A percentile compares a stretch with the other conserved stretches of the same genome.
Conservation (phyloP, 1,140 invertebrate genomes). For the Leptonema lineaticorne region DNA sequence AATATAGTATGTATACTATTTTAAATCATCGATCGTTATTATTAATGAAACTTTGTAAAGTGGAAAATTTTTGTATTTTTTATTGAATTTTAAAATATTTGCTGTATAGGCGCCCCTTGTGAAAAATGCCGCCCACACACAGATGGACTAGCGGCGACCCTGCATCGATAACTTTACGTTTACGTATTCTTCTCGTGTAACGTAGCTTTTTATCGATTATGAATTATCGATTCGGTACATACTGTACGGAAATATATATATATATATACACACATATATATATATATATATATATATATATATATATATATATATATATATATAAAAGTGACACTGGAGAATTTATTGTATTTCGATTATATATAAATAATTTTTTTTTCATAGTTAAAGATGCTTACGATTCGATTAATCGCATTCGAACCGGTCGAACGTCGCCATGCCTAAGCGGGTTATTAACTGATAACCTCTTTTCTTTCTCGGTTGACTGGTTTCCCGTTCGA, state of each 20-base stretch:
- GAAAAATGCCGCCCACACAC: no score
- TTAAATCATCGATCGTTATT: slow-evolving; percentile 14
- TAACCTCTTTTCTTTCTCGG: slow-evolving; percentile 11
- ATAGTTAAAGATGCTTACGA: background rate
- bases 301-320: no score
- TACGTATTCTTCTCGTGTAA: no score
- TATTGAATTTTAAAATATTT: no score
- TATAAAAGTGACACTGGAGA: background rate
- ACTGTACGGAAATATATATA: background rate
- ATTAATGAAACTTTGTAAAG: slow-evolving; percentile 4
- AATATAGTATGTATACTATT: no score
- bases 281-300: background rate
- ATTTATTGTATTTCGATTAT: background rate
- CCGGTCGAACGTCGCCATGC: slow-evolving; percentile 1
- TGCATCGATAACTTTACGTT: no score
- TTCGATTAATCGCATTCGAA: slow-evolving; percentile 1
- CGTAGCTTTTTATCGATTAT: background rate
- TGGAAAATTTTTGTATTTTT: no score
- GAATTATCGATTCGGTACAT: background rate
- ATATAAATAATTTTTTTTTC: no score
- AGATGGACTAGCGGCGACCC: no score
- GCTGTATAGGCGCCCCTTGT: no score
- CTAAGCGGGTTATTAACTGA: slow-evolving; percentile 16
- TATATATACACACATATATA: background rate
- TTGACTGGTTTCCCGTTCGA: slow-evolving; percentile 7